Conservation (phyloP, 92 coral and sea anemone species). For the Phenganax subtilis region DNA sequence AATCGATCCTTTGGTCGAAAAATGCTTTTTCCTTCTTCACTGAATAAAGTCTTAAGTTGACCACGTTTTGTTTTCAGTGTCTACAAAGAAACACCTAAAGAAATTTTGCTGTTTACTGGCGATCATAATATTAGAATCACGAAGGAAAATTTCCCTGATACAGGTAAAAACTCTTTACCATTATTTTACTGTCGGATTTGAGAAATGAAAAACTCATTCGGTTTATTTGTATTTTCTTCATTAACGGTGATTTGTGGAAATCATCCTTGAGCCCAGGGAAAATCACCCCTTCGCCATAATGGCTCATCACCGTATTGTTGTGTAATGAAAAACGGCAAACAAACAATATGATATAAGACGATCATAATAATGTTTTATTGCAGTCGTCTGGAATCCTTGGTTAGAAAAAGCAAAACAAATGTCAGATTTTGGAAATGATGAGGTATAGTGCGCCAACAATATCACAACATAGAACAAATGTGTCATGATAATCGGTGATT, state of each 20-base stretch:
- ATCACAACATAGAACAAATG: background rate
- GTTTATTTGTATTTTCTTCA: too few species aligned
- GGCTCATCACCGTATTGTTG: background rate
- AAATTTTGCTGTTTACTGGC: slow-evolving; percentile 60
- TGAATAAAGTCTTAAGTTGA: too few species aligned
- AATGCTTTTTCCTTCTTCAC: too few species aligned
- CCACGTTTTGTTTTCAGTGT: slow-evolving; percentile 64
- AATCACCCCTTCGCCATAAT: background rate
- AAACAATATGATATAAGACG: too few species aligned
- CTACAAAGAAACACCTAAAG: slow-evolving; percentile 64
- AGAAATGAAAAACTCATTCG: too few species aligned
- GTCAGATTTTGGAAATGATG: slow-evolving; percentile 94
- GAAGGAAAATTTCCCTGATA: slow-evolving; percentile 87
- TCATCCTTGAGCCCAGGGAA: too few species aligned
- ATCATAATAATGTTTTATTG: background rate
- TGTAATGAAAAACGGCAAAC: background rate
- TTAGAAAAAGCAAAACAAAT: slow-evolving; percentile 75
- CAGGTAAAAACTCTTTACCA: slow-evolving; percentile 55
- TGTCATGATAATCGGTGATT: background rate
- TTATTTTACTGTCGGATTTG: too few species aligned
- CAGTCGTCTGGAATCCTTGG: slow-evolving; percentile 99
- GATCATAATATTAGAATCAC: slow-evolving; percentile 49
- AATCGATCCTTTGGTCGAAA: too few species aligned
- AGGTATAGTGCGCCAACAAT: slow-evolving; percentile 48
- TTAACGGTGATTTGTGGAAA: too few species aligned